A percentile compares a stretch with the other conserved stretches of the same genome.
Conservation (phyloP, 2,888 invertebrate genomes). For the Plagodis dolabraria region DNA sequence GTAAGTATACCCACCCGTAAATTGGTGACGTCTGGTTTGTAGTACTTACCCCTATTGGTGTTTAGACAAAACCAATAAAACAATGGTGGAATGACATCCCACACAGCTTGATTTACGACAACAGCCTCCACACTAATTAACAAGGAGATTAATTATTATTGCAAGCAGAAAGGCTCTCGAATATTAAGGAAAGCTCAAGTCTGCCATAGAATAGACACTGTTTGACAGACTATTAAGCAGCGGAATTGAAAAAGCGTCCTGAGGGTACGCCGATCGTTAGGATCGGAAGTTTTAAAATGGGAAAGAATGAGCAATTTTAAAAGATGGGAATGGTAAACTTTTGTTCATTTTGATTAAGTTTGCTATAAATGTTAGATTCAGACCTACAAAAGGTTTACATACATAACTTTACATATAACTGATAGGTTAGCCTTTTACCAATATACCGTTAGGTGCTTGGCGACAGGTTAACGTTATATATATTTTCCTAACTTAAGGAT, state of each 20-base stretch:
- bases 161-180: slow-evolving; percentile 53
- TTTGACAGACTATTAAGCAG: slow-evolving; percentile 39
- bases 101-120: slow-evolving; percentile 57
- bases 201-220: slow-evolving; percentile 34
- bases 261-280: slow-evolving; percentile 22
- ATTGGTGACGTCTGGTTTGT: too few species aligned
- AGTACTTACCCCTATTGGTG: not conserved
- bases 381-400: too few species aligned
- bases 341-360: slow-evolving; percentile 36
- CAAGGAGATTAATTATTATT: slow-evolving; percentile 76
- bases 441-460: too few species aligned
- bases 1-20: too few species aligned
- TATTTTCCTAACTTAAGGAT: too few species aligned
- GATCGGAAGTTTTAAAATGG: slow-evolving; percentile 35
- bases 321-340: slow-evolving; percentile 33
- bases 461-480: too few species aligned
- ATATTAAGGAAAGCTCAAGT: slow-evolving; percentile 28
- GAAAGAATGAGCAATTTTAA: slow-evolving; percentile 30
- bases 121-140: slow-evolving; percentile 71
- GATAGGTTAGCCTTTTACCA: too few species aligned
- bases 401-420: too few species aligned
- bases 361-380: not conserved
- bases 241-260: slow-evolving; percentile 37
- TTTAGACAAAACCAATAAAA: slow-evolving; percentile 41
- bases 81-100: slow-evolving; percentile 48